A percentile compares a stretch with the other conserved stretches of the same genome.
Evolutionary conservation across 1,140 invertebrate species (phyloP).

Genomic region (Monochamus saltuarius): DNA sequence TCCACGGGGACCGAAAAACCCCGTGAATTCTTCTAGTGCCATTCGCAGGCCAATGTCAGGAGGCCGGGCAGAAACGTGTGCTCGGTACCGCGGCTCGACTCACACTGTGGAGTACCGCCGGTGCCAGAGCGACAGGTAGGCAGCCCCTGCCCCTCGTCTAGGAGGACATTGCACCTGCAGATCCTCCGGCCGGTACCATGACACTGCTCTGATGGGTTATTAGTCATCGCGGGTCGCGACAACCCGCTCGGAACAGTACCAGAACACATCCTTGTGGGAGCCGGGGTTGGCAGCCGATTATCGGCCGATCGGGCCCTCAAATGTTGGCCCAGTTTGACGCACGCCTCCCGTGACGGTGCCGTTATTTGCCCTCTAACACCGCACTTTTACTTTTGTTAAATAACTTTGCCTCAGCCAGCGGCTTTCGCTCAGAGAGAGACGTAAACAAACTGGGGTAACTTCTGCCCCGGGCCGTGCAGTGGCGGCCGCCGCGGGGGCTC

Average conservation of each 20-base stretch:
- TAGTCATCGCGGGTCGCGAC: slow-evolving; percentile 47
- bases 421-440: no score
- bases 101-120: slow-evolving; percentile 35
- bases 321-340: no score
- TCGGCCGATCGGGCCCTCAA: neutral
- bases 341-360: no score
- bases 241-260: slow-evolving; percentile 42
- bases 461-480: no score
- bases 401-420: no score
- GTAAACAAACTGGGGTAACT: no score
- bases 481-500: no score
- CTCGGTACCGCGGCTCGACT: slow-evolving; percentile 37
- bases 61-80: slow-evolving; percentile 13
- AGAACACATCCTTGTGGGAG: slow-evolving; percentile 8
- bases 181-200: slow-evolving; percentile 40
- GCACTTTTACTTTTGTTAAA: no score
- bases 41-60: slow-evolving; percentile 47
- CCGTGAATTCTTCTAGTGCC: slow-evolving; percentile 54
- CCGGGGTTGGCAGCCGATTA: neutral
- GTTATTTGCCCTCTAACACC: no score
- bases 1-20: slow-evolving; percentile 46
- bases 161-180: slow-evolving; percentile 48
- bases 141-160: slow-evolving; percentile 39
- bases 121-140: slow-evolving; percentile 44
- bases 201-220: slow-evolving; percentile 46